phyloP scores from a whole-genome alignment of 2,113 vertebrate species.

The Tupaia chinensis region DNA sequence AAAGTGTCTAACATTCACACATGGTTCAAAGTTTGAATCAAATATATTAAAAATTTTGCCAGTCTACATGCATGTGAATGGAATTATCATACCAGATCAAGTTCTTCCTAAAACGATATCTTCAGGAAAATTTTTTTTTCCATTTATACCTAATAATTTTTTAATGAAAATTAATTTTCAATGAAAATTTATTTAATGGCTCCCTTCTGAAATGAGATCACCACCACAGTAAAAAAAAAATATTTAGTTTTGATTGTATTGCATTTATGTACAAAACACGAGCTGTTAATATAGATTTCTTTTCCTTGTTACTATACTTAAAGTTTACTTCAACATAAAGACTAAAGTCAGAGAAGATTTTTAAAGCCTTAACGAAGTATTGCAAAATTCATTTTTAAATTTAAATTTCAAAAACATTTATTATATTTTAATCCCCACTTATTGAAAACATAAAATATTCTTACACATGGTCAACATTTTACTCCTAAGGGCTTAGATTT shows the following conservation, averaged over 20 bases:
- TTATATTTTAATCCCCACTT: background rate
- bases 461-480: background rate
- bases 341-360: background rate
- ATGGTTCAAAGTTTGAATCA: background rate
- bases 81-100: background rate
- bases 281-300: background rate
- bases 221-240: background rate
- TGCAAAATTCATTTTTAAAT: background rate
- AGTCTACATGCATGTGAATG: background rate
- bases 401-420: too few relatives aligned
- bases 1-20: background rate
- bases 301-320: background rate
- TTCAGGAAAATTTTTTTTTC: background rate
- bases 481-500: background rate
- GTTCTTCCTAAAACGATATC: background rate
- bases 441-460: background rate
- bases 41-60: background rate
- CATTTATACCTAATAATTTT: background rate
- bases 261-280: background rate
- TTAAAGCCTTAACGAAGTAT: background rate
- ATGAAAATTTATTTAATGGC: background rate
- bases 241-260: background rate
- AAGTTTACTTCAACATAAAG: conserved; percentile 25
- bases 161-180: too few relatives aligned
- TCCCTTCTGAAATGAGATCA: conserved; percentile 5